A percentile compares a stretch with the other conserved stretches of the same genome.
Conservation (phyloP, 1,140 invertebrate genomes). For the Drosophila bifasciata region DNA sequence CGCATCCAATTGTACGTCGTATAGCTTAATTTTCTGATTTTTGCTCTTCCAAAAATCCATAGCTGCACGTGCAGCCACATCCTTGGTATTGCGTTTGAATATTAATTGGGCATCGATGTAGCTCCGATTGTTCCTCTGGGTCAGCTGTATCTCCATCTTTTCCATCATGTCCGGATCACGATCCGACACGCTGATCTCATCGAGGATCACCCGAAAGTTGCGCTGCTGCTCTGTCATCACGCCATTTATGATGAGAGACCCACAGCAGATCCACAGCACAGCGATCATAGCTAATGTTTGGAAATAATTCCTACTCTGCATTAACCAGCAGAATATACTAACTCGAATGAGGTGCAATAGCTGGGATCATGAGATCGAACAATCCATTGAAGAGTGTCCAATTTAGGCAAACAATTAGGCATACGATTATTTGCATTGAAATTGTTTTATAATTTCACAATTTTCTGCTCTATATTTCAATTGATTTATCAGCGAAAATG, state of each 20-base stretch:
- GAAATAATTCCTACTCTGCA: neutral
- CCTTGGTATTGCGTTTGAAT: constrained; percentile 15
- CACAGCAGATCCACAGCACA: constrained; percentile 11
- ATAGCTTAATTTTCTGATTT: constrained; percentile 14
- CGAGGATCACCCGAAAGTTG: constrained; percentile 40
- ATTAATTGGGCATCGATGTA: constrained; percentile 23
- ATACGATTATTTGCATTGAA: too few relatives aligned
- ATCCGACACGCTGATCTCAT: constrained; percentile 16
- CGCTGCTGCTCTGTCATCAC: constrained; percentile 13
- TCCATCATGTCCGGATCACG: constrained; percentile 37
- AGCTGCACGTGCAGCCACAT: constrained; percentile 1
- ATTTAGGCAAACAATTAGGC: too few relatives aligned
- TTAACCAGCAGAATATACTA: too few relatives aligned
- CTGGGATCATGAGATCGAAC: too few relatives aligned
- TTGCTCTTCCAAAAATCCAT: constrained; percentile 16
- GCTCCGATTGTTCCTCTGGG: constrained; percentile 31
- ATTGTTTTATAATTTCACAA: too few relatives aligned
- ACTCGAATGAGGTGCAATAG: too few relatives aligned
- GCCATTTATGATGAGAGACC: neutral
- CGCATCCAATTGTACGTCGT: constrained; percentile 5
- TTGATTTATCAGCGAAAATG: too few relatives aligned
- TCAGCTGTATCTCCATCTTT: neutral
- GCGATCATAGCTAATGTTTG: constrained; percentile 22
- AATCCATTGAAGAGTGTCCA: too few relatives aligned
- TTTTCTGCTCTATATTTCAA: too few relatives aligned